phyloP scores from a whole-genome alignment of 2,888 invertebrate genomes.

The Nephrotoma flavescens region DNA sequence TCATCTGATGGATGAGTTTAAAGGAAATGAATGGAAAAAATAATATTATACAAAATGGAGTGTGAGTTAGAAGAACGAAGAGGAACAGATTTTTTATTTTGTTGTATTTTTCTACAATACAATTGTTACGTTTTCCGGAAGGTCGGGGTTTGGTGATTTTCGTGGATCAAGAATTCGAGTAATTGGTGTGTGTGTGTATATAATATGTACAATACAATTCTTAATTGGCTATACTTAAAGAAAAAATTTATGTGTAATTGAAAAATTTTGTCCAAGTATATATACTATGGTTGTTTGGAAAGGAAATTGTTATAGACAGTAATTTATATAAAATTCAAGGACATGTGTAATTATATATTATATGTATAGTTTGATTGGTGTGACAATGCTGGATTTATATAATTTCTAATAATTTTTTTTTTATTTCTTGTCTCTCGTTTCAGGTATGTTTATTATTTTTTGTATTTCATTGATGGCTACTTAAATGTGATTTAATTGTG shows the following conservation, averaged over 20 bases:
- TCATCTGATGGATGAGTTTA: not conserved
- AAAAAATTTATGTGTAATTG: not conserved
- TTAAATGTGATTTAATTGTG: not conserved
- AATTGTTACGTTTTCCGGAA: not conserved
- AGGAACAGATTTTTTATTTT: not conserved
- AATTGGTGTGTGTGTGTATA: not conserved
- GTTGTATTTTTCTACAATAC: not conserved
- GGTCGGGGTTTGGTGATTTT: not conserved
- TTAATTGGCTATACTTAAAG: not conserved
- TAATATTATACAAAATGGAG: not conserved
- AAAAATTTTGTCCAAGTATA: not conserved
- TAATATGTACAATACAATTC: not conserved
- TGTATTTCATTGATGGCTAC: not conserved
- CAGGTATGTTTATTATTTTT: not conserved
- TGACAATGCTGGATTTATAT: not conserved
- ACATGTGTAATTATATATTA: not conserved
- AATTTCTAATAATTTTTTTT: not conserved
- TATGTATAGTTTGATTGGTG: not conserved
- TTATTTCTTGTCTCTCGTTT: not conserved
- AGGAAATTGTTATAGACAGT: not conserved
- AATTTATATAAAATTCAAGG: not conserved
- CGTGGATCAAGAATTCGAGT: not conserved
- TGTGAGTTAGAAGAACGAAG: not conserved
- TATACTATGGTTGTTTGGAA: not conserved
- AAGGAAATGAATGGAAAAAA: not conserved